Base-by-base conservation (phyloP, 2,888 invertebrate species). In the Eupithecia subumbrata region DNA sequence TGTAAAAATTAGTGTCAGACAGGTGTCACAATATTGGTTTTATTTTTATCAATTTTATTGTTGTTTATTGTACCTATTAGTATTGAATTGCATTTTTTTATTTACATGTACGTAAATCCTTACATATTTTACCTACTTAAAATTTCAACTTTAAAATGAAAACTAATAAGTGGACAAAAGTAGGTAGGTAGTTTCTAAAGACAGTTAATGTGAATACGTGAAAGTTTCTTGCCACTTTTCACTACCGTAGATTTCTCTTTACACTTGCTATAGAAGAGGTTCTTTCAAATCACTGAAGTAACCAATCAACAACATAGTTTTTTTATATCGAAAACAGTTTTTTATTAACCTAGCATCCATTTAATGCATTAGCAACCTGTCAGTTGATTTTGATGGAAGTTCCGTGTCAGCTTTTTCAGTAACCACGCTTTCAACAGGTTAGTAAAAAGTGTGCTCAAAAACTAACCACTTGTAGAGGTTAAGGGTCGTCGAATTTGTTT, bases 341-440 rank as follows among this genome's bases (percentile, higher is more conserved):
- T 56, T 80, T 82, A 83, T 82, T 81, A 77, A 79, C 75, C 84
- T 69, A 73, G 79, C 77, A 76, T 78, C 84, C 82, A 86, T 86
- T 87, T 85, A 85, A 79, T 92, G 90, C 92, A 93, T 93, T 92
- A 93, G 88, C 80, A 82, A 85, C 83, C 86, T 90, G 91, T 91
- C 90, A 90, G 87, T 91, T 88, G 88, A 85, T 80, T 80, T 77
- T 77, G 75, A 77, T 75, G 75, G 71, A 68, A 73, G 75, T 37
- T 75, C 75, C 77, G 73, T 77, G 73, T 66, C 34, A 43, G 63
- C 64, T 34, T 22, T 45, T 69, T 72, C 69, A 69, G 69, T 40
- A 72, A 70, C 67, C 37, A 74, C 30, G 86, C 89, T 90, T 92
- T 92, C 92, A 89, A 86, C 93, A 83, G 81, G 80, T 85, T 79